A percentile compares a stretch with the other conserved stretches of the same genome.
Evolutionary conservation across 1,140 invertebrate genomes (phyloP).

Genomic region (Sarcophaga peregrina): DNA sequence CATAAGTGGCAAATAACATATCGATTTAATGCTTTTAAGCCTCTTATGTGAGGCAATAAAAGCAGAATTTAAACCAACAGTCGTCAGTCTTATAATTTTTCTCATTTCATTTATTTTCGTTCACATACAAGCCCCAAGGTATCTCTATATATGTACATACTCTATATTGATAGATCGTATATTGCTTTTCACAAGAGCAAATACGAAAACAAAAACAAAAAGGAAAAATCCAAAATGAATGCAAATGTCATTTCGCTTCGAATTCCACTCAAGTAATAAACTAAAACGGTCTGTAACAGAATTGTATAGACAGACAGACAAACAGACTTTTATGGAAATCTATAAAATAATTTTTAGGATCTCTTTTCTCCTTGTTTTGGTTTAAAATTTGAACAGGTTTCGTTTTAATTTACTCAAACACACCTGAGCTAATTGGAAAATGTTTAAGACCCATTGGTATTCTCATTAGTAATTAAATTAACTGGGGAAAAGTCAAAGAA

Average conservation of each 20-base stretch:
- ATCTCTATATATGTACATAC: neutral
- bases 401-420: no score
- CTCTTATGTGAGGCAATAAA: conserved; percentile 42
- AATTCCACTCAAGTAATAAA: neutral
- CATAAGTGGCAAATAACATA: conserved; percentile 36
- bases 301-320: no score
- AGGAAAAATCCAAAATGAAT: neutral
- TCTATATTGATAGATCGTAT: conserved; percentile 13
- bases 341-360: neutral
- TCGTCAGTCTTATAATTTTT: no score
- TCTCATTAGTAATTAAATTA: no score
- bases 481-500: no score
- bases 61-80: conserved; percentile 7
- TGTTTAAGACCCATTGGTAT: no score
- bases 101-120: no score
- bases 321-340: neutral
- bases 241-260: neutral
- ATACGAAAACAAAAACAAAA: neutral
- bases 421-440: no score
- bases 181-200: neutral
- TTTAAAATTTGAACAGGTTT: no score
- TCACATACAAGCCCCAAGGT: neutral
- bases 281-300: neutral
- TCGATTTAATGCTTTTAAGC: conserved; percentile 41
- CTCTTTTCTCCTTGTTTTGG: no score